Evolutionary conservation across 2,113 vertebrate species (phyloP), one percentile per base, ranked within the genome.

Genomic region (Chaetodon auriga): DNA sequence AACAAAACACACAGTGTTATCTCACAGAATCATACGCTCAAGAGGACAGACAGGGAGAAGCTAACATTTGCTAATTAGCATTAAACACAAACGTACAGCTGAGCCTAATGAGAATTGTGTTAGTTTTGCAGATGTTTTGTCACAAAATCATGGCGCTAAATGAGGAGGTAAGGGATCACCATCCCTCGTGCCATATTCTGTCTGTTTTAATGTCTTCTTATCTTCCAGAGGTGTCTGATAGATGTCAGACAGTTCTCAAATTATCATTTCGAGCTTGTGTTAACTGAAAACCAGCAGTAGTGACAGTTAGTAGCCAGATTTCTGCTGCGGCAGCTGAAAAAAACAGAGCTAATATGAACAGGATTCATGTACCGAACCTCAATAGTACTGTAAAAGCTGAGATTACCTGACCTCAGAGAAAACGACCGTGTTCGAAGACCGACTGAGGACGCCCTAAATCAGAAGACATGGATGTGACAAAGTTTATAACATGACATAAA

Each of bases 401-500:
- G 78, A 82, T 78, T 21, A 64, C 81, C 36, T 60, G 78, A 87
- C 65, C 78, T 71, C 61, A 76, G 55, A 63, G 64, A 61, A 60
- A 78, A 77, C 4, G 11, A 53, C 13, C 0, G 2, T 2, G 21
- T 23, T 45, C 10, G 1, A 49, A n/a, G 41, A 46, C n/a, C 1
- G n/a, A 7, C 61, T 49, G 36, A 45, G 5, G 36, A 64, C 15
- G 2, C 48, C 10, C 15, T 76, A 69, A 73, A 69, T 82, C 70
- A 65, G 30, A 25, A 4, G 18, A 54, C 25, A 15, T 23, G 18
- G 6, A 54, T 21, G 69, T 69, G 48, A 68, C 84, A 78, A 35
- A 38, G 54, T 80, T 80, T 61, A 72, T 23, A 51, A 71, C 10
- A 0, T 35, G 60, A 41, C 76, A 61, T 76, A 58, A 79, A 87